Percentiles rank a stretch among this genome's conserved stretches.
phyloP scores from a whole-genome alignment of 2,888 invertebrate genomes.

The Heterodera filipjevi region DNA sequence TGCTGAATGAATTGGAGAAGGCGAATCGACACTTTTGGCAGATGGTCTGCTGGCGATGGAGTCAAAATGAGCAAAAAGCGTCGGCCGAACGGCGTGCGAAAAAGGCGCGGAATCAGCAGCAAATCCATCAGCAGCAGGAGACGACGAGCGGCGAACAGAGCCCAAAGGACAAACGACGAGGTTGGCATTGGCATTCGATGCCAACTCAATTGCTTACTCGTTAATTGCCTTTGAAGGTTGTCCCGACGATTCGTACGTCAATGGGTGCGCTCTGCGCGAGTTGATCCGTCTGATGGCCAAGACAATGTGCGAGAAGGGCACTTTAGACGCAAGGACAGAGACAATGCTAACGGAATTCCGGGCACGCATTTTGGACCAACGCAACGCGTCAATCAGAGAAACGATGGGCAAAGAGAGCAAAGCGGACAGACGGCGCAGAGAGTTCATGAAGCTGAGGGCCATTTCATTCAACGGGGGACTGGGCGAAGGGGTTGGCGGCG shows the following conservation, averaged over 20 bases:
- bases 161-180: not conserved
- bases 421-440: slow-evolving; percentile 17
- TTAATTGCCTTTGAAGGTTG: not conserved
- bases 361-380: not conserved
- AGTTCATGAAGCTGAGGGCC: slow-evolving; percentile 19
- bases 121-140: not conserved
- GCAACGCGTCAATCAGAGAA: not conserved
- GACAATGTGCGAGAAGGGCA: slow-evolving; percentile 42
- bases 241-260: slow-evolving; percentile 30
- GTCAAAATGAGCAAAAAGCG: slow-evolving; percentile 29
- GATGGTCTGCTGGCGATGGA: slow-evolving; percentile 46
- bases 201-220: not conserved
- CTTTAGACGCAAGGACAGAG: slow-evolving; percentile 44
- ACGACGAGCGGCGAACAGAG: not conserved
- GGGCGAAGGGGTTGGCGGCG: not conserved
- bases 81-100: slow-evolving; percentile 11
- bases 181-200: not conserved
- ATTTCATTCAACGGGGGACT: slow-evolving; percentile 22
- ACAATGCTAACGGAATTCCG: slow-evolving; percentile 36
- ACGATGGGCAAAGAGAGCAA: not conserved
- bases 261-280: slow-evolving; percentile 36
- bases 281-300: slow-evolving; percentile 36
- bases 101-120: slow-evolving; percentile 14
- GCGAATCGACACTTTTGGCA: slow-evolving; percentile 52
- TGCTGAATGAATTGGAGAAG: slow-evolving; percentile 42